Evolutionary conservation across 2,113 vertebrate genomes (phyloP).

Genomic region (Ornithorhynchus anatinus): DNA sequence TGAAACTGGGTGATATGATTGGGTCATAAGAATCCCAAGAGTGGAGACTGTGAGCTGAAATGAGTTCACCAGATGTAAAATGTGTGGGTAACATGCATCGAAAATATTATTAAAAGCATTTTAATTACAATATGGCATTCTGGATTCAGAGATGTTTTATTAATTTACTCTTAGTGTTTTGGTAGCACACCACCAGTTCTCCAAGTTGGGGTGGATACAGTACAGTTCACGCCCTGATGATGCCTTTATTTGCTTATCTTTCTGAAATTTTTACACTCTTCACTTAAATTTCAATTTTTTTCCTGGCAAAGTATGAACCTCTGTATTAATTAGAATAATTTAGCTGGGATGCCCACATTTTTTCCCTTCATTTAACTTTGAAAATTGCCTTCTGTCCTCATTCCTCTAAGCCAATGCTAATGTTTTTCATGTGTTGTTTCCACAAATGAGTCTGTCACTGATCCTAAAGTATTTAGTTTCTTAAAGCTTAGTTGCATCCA

Average conservation of each 20-base stretch:
- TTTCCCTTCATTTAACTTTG: not conserved
- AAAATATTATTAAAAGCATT: not conserved
- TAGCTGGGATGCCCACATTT: not conserved
- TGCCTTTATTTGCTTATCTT: not conserved
- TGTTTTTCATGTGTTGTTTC: not conserved
- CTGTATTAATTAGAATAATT: not conserved
- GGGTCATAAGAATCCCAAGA: not conserved
- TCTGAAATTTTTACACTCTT: not conserved
- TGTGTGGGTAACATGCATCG: accelerated
- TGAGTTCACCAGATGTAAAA: not conserved
- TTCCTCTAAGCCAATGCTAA: not conserved
- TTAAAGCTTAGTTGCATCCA: not conserved
- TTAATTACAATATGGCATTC: not conserved
- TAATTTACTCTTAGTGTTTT: not conserved
- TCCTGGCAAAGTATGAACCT: too few species aligned
- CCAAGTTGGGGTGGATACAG: not conserved
- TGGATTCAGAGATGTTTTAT: not conserved
- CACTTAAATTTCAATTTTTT: not conserved
- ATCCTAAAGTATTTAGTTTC: too few species aligned
- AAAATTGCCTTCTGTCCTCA: not conserved
- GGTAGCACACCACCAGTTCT: not conserved
- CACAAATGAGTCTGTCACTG: not conserved
- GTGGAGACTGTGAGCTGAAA: not conserved
- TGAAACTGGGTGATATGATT: not conserved
- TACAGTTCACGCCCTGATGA: not conserved